Base-by-base conservation (phyloP, 2,888 invertebrate genomes). In the Formica aserva region DNA sequence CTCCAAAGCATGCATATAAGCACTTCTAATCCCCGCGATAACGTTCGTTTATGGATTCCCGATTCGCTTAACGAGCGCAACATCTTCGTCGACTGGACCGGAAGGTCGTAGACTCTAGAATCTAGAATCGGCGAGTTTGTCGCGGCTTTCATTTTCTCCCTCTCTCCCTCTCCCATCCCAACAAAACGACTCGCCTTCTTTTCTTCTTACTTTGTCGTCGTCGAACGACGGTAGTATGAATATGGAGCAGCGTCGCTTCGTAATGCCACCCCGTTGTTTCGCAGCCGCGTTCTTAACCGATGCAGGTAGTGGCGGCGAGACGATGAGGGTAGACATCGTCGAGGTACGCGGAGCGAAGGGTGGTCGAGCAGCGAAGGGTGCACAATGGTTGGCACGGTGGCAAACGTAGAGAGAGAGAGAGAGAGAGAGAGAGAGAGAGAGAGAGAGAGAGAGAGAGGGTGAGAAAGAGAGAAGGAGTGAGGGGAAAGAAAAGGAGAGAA, bases 191-290 rank as follows among this genome's bases (percentile, higher is more conserved):
- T 38, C 45, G 66, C 60, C 81, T 55, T 81, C 75, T 67, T 86
- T 84, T 85, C 72, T 84, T 83, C 6, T 77, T 85, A 92, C 89
- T 91, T 88, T 88, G 87, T 86, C 86, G 87, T 90, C 87, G 87
- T 90, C 86, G 88, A 90, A 91, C 89, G 85, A 90, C 88, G 90
- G 88, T 89, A 82, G 71, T 85, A 93, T 93, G 93, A 93, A 93
- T 93, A 93, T 93, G 93, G 88, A 92, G 87, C 83, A 80, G 87
- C 41, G 89, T 86, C 85, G 86, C 84, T 83, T 91, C 91, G 91
- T 93, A 94, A 94, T 93, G 90, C 92, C 92, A 85, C 83, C 87
- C 78, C 66, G 85, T 86, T 91, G 92, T 92, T 92, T 92, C 92
- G 89, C 88, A 89, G 90, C 87, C 78, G 45, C 91, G 88, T 91